Evolutionary conservation across 2,888 invertebrate genomes (phyloP), one percentile per base, ranked within the genome.

Genomic region (Electrophaes corylata): DNA sequence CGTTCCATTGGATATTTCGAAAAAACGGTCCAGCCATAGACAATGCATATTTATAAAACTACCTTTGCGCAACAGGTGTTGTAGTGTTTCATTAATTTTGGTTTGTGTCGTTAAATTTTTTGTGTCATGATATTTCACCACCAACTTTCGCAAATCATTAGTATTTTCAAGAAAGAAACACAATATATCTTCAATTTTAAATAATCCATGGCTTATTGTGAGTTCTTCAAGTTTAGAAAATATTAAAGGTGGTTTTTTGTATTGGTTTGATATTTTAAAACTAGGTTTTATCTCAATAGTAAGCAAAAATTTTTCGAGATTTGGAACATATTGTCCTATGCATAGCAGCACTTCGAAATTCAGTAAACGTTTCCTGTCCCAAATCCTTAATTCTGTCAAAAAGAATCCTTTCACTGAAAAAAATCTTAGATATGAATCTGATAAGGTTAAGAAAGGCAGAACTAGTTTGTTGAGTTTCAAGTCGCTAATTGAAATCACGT

Each of bases 21-120:
- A 75, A 3, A 91, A 90, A 66, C 89, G 90, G 65, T 92, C 92
- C 66, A 92, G 75, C 91, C 91, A 91, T 49, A 92, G 71, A 66
- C 75, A 78, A 43, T 71, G 70, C 0, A 92, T 63, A 66, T 84
- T 83, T 46, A 70, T 84, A 29, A 92, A 79, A 72, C 77, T 76
- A 57, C 88, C 87, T 58, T 80, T 86, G 18, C 79, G 71, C 62
- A 91, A 66, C 59, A 91, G 76, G 68, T 81, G 71, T 53, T 81
- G 59, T 58, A 92, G 65, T 1, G 80, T 83, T 1, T 78, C 75
- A 54, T 88, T 88, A 53, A 90, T 75, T 60, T 81, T 83, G n/a
- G 78, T 78, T 66, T 85, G 91, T 0, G 3, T 5, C 20, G n/a
- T n/a, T n/a, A n/a, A n/a, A 5, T 5, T 4, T 5, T 3, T 5